Base-by-base conservation (phyloP, 2,113 vertebrate genomes). In the Aramus guarauna region DNA sequence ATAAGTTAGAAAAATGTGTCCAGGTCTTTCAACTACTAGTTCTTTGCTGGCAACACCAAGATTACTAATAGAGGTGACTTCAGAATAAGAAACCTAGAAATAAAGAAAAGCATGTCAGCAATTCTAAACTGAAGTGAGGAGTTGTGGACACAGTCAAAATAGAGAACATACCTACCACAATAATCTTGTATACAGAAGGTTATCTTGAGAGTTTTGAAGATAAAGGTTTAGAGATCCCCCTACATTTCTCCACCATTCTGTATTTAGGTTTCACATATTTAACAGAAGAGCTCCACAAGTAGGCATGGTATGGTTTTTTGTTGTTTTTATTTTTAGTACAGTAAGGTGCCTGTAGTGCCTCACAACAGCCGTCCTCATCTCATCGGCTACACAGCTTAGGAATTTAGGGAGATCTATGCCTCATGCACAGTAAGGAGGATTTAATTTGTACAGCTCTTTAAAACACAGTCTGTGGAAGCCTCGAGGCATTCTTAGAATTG, bases 1-100 rank as follows among this genome's bases (percentile, higher is more conserved):
- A 37, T 99, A 99, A 79, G 99, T 99, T 69, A 99, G 94, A 78
- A 99, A 97, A 71, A 99, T 93, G 29, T 96, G 98, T 93, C 98
- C 98, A 5, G 76, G 97, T 4, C 83, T 97, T 95, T 99, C 98
- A 56, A 99, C 97, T 82, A 98, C 47, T 0, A 99, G 99, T 7
- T 98, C 98, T 17, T 97, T 97, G 89, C 94, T 98, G 47, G 98
- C 99, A 34, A 99, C 26, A 12, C 99, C 99, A 97, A 99, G 96
- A 96, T 99, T 99, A 67, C 98, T 98, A 95, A 99, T 98, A 9
- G 99, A 98, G 5, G 99, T 98, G 1, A 94, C 97, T 94, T 99
- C 99, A 20, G 84, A 78, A 59, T 56, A 97, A 24, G 94, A 91
- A 20, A 9, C 96, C 98, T 98, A 90, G n/a, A 85, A 96, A 63